Conservation (phyloP, 92 coral and sea anemone species). For the Porites divaricata region DNA sequence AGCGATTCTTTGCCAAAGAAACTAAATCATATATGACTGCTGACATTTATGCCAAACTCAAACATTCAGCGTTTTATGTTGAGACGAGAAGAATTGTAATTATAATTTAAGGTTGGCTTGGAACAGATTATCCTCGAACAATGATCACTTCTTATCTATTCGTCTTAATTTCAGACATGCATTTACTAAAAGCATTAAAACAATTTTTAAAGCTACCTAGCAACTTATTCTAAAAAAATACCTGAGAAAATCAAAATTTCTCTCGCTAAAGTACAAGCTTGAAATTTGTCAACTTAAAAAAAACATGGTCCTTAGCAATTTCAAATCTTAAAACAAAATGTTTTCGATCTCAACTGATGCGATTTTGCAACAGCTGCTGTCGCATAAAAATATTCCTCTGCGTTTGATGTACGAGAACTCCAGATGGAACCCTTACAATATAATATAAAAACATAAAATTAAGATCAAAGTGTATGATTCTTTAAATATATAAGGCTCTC, state of each 20-base stretch:
- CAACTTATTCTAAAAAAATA: slow-evolving; percentile 40
- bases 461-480: slow-evolving; percentile 15
- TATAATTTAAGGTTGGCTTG: slow-evolving; percentile 35
- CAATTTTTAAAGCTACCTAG: slow-evolving; percentile 48
- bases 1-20: slow-evolving; percentile 23
- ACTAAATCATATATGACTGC: slow-evolving; percentile 8
- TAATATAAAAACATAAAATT: not conserved
- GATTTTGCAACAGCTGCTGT: slow-evolving; percentile 37
- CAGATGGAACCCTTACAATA: not conserved
- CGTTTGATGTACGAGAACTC: slow-evolving; percentile 16
- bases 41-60: slow-evolving; percentile 31
- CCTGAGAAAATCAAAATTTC: slow-evolving; percentile 5
- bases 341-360: slow-evolving; percentile 16
- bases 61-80: slow-evolving; percentile 13
- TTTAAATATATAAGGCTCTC: slow-evolving; percentile 28
- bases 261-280: not conserved
- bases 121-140: slow-evolving; percentile 38
- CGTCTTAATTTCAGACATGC: slow-evolving; percentile 54
- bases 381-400: slow-evolving; percentile 18
- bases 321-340: slow-evolving; percentile 25
- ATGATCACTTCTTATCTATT: slow-evolving; percentile 37
- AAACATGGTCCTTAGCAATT: slow-evolving; percentile 20
- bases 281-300: slow-evolving; percentile 6
- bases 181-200: slow-evolving; percentile 49
- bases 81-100: slow-evolving; percentile 24